Evolutionary conservation across 2,113 vertebrate species (phyloP), one percentile per base, ranked within the genome.

Genomic region (Brachypteracias leptosomus): DNA sequence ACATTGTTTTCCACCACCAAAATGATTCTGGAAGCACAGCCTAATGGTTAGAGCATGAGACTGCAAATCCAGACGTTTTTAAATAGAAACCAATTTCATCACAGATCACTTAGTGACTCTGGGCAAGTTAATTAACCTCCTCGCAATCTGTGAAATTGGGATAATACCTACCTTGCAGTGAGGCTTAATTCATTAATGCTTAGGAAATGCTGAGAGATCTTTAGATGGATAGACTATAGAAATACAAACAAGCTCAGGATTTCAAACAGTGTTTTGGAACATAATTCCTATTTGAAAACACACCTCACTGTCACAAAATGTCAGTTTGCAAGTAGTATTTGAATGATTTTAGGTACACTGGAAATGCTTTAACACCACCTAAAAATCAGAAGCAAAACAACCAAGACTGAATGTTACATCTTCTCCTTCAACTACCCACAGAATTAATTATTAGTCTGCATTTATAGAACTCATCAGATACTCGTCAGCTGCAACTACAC

Each of bases 101-200:
- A 90, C 72, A 95, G 67, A 90, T 92, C 68, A 93, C 78, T 49
- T 51, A 81, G 44, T 80, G 79, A 93, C 73, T 89, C 81, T 82
- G 87, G 66, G 83, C 89, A 96, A 95, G 79, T 91, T 89, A 96
- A 96, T 96, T 95, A 97, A 96, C 90, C 93, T 96, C 80, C 38
- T 62, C 77, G 61, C 70, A 95, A 67, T 85, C 80, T 80, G 85
- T 91, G 68, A 95, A 94, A 94, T 61, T 92, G 46, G 78, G 76
- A 86, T 86, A 95, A 97, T 71, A 89, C 62, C 87, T 89, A 81
- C 75, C 85, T 96, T 89, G 40, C 88, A 88, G 58, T 72, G 24
- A 71, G n/a, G 46, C 38, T 96, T 96, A 93, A 91, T 95, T 94
- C 93, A 96, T 86, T 94, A 87, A 88, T 58, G 61, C 51, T 88